Evolutionary conservation across 1,140 invertebrate genomes (phyloP), one percentile per base, ranked within the genome.

Genomic region (Drosophila bipectinata): DNA sequence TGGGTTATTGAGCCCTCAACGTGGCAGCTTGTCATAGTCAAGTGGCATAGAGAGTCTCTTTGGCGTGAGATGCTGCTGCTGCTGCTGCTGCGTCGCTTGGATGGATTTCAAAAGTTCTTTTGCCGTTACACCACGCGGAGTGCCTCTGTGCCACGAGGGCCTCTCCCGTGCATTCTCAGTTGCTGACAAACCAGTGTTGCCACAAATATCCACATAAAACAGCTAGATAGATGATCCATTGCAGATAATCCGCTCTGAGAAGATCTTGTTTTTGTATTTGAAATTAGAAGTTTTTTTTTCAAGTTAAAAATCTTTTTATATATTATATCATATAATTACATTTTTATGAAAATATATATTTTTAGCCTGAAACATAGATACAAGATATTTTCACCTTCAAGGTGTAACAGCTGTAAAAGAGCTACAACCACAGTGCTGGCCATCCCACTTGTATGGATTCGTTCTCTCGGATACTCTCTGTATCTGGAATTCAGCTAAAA

Each of bases 101-200:
- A 49, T 85, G 77, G 61, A 75, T 87, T 82, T 81, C 51, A 87
- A 85, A 85, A 87, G 74, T 81, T 85, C 64, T 81, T 72, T 84
- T 84, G 76, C 76, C 80, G 79, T 83, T 83, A 84, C 77, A 79
- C 12, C 63, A 49, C 41, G n/a, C 39, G 18, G 24, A 0, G 24
- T 21, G 21, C 21, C 21, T 21, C 21, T 21, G 44, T 21, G 6
- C 26, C 45, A 26, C 3, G 8, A 30, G 14, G 41, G 6, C 39
- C 39, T 44, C 15, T 44, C 14, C 8, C 14, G 14, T 15, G 4
- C 6, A 7, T 24, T 62, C 49, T 72, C 37, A 32, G 39, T 10
- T 71, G 75, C 75, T 78, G 75, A 78, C 76, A 79, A 60, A 37
- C 47, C 10, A 44, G 41, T 44, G 41, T 18, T 44, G 41, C 41